Conservation (phyloP, 2,888 invertebrate species). For the Eledona agricola region DNA sequence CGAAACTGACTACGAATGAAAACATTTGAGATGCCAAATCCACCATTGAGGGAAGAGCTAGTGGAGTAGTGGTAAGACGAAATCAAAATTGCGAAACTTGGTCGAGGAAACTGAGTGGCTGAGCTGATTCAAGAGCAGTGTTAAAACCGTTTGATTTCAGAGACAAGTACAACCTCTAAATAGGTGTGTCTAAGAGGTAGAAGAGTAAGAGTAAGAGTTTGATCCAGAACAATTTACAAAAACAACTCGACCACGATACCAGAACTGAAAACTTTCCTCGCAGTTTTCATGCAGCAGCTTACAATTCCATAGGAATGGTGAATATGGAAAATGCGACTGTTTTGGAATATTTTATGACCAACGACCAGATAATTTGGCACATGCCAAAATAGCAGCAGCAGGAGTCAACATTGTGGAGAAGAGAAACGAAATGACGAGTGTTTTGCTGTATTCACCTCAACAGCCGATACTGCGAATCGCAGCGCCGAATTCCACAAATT, state of each 20-base stretch:
- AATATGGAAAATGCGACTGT: slow-evolving; percentile 54
- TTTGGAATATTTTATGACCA: slow-evolving; percentile 41
- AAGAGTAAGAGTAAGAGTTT: too few species aligned
- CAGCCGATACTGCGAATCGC: slow-evolving; percentile 51
- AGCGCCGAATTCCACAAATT: slow-evolving; percentile 33
- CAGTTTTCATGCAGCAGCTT: slow-evolving; percentile 54
- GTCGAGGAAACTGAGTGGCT: too few species aligned
- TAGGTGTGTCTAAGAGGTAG: too few species aligned
- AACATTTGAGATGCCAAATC: too few species aligned
- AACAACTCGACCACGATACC: slow-evolving; percentile 46
- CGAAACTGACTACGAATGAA: too few species aligned
- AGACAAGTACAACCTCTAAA: too few species aligned
- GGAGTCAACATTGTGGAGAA: slow-evolving; percentile 41
- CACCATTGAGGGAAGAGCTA: too few species aligned
- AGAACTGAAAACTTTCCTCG: slow-evolving; percentile 50
- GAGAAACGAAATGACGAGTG: slow-evolving; percentile 44
- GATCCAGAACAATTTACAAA: slow-evolving; percentile 54
- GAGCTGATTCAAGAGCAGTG: too few species aligned
- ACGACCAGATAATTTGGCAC: slow-evolving; percentile 2
- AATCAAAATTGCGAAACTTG: too few species aligned
- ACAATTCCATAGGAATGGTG: slow-evolving; percentile 55
- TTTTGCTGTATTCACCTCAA: slow-evolving; percentile 55
- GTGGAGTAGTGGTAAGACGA: too few species aligned
- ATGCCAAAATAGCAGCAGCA: slow-evolving; percentile 1
- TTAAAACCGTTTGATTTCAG: too few species aligned